These are phyloP conservation scores for Stenotaenia linearis DNA, from an alignment of 2,888 invertebrate species.

Conservation along the genomic window DNA sequence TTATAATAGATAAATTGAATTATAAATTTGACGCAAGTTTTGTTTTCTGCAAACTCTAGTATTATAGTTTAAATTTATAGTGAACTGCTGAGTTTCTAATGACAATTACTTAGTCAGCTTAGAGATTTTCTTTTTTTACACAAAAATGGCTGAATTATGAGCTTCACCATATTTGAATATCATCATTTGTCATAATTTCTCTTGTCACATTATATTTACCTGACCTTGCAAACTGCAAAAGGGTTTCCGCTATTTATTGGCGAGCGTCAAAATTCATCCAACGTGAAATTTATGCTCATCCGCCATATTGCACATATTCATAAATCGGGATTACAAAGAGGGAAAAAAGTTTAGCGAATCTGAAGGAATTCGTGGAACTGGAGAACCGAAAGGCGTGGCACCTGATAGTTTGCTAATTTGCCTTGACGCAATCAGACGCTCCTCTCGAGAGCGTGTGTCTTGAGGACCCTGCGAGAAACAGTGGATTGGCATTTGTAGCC, in stretches of 20 bases:
- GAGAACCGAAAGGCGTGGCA: not conserved
- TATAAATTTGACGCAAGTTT: too few species aligned
- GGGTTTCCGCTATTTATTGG: slow-evolving; percentile 3
- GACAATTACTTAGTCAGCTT: too few species aligned
- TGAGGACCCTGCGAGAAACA: not conserved
- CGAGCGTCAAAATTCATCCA: slow-evolving; percentile 2
- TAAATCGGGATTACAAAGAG: not conserved
- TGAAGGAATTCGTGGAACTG: not conserved
- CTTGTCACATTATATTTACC: not conserved
- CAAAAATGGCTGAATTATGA: not conserved
- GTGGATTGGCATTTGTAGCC: slow-evolving; percentile 20
- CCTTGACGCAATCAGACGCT: slow-evolving; percentile 7
- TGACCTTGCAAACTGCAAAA: not conserved
- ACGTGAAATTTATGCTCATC: slow-evolving; percentile 26
- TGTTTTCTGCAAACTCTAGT: too few species aligned
- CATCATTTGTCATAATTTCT: not conserved
- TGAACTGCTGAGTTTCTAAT: too few species aligned
- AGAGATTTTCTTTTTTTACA: not conserved
- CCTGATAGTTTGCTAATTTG: not conserved
- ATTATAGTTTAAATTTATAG: too few species aligned
- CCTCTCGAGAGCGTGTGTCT: not conserved
- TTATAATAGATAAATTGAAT: too few species aligned
- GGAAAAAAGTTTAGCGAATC: not conserved
- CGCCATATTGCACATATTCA: not conserved
- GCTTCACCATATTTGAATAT: not conserved